Conservation (phyloP, 2,113 vertebrate genomes). For the Echinops telfairi region DNA sequence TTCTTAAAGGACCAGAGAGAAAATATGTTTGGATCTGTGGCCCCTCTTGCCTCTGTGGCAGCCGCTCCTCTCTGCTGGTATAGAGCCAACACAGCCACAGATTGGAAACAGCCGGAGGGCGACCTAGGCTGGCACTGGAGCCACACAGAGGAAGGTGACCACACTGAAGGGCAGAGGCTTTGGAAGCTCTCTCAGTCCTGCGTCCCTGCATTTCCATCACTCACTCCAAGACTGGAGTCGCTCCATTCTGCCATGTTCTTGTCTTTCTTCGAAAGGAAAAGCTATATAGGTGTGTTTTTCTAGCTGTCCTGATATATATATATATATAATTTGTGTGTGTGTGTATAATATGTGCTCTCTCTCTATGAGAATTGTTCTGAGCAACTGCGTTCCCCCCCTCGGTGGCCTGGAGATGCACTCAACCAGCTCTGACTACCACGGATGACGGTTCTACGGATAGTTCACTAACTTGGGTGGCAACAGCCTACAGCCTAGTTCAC, state of each 20-base stretch:
- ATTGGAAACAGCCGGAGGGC: neutral
- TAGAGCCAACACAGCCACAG: too few relatives aligned
- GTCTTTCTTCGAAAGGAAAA: too few relatives aligned
- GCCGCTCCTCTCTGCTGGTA: too few relatives aligned
- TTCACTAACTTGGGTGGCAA: neutral
- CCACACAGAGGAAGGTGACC: neutral
- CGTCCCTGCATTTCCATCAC: neutral
- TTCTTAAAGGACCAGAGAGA: too few relatives aligned
- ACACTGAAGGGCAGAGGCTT: neutral
- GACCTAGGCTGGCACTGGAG: neutral
- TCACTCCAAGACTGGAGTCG: neutral
- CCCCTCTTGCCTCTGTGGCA: too few relatives aligned
- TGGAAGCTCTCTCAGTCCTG: too few relatives aligned
- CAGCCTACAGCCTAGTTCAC: neutral
- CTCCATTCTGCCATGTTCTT: neutral
- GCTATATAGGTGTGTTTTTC: too few relatives aligned
- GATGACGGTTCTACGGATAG: slow-evolving; percentile 24
- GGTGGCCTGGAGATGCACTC: neutral
- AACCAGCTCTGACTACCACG: neutral
- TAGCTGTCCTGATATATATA: too few relatives aligned
- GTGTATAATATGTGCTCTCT: neutral
- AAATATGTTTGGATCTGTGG: too few relatives aligned
- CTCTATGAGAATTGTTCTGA: slow-evolving; percentile 40
- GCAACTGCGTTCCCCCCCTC: slow-evolving; percentile 9
- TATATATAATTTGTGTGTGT: too few relatives aligned